Base-by-base conservation (phyloP, 2,113 vertebrate genomes). In the Cranoglanis bouderius region DNA sequence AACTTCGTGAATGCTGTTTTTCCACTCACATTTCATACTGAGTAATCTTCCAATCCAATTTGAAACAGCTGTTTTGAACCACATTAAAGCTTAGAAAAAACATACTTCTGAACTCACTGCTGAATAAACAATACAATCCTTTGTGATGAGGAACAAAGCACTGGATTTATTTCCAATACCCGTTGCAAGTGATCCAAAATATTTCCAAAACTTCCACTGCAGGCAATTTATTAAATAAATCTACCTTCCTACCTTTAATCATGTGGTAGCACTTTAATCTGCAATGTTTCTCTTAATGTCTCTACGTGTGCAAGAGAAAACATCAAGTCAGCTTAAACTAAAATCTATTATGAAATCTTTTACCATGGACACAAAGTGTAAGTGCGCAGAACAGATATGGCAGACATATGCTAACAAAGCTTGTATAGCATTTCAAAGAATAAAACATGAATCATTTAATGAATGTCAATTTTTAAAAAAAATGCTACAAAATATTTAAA, bases 141-240 rank as follows among this genome's bases (percentile, higher is more conserved):
- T 72, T 38, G n/a, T 88, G 74, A 55, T 85, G 90, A 65, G 89
- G 90, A 91, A 95, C 92, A 93, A 89, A 89, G 90, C 65, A 92
- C 91, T 93, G 90, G 90, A 87, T 95, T 96, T 96, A 95, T 95
- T 99, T 96, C 92, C 95, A 96, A 94, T 88, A 92, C 96, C 95
- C 94, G 97, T 95, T 96, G 95, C 94, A 96, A 95, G 51, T 96
- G 95, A 95, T 97, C 96, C 95, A 96, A 97, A 94, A 95, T 96
- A 93, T 96, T 97, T 89, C 90, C 78, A 94, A 96, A 98, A 97
- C n/a, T 97, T 96, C 96, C 96, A 97, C 96, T 96, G 96, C 96
- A 97, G 97, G 96, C 96, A 97, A 96, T 96, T 93, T 96, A 97
- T 97, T 98, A 98, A 98, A 99, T 98, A 98, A 94, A 21, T 93